A percentile compares a stretch with the other conserved stretches of the same genome.
Conservation (phyloP, 1,140 invertebrate species). For the Cotesia chilonis region DNA sequence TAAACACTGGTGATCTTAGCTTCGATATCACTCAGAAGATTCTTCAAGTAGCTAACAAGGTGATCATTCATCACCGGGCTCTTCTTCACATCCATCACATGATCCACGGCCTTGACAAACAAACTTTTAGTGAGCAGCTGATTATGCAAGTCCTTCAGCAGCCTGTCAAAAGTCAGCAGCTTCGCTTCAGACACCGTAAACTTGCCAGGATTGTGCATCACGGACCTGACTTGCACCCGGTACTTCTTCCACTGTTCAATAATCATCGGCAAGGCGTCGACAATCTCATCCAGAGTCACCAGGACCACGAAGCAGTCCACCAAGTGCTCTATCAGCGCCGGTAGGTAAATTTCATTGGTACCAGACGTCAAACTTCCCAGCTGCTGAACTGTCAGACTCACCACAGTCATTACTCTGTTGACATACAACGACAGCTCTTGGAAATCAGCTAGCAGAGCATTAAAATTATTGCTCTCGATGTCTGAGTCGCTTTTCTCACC, state of each 20-base stretch:
- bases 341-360: constrained; percentile 56
- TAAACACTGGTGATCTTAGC: constrained; percentile 69
- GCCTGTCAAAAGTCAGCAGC: constrained; percentile 73
- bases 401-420: constrained; percentile 53
- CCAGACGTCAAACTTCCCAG: constrained; percentile 52
- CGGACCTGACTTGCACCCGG: constrained; percentile 73
- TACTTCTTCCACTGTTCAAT: constrained; percentile 78
- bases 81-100: constrained; percentile 74
- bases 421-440: constrained; percentile 66
- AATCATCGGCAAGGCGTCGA: constrained; percentile 70
- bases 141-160: constrained; percentile 73
- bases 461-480: constrained; percentile 49
- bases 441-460: constrained; percentile 53
- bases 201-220: constrained; percentile 73
- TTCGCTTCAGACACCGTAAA: constrained; percentile 69
- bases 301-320: constrained; percentile 75
- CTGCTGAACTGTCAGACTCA: constrained; percentile 55
- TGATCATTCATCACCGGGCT: constrained; percentile 75
- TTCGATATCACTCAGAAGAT: constrained; percentile 72
- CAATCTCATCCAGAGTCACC: constrained; percentile 77
- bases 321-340: constrained; percentile 68
- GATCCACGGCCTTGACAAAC: constrained; percentile 68
- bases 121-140: constrained; percentile 56
- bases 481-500: constrained; percentile 64
- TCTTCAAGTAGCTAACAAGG: constrained; percentile 76